phyloP scores from a whole-genome alignment of 2,797 vertebrate genomes.

The Thripadectes ignobilis region DNA sequence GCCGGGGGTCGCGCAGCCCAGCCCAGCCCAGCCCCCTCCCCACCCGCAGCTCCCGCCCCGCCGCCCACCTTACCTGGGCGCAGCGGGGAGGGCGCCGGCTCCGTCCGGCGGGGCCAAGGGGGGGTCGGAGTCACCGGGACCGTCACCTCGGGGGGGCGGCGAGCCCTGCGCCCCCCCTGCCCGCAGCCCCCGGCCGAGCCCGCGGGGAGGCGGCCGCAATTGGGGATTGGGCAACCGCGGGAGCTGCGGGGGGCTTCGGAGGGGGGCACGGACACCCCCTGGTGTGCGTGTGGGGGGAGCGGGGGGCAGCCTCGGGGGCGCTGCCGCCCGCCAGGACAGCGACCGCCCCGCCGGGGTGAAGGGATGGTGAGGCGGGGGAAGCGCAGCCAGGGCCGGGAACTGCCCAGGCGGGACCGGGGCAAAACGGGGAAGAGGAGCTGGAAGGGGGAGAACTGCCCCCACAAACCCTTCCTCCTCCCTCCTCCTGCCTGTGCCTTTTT shows the following conservation, averaged over 20 bases:
- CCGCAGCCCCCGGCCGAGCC: not conserved
- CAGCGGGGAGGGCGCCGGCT: not conserved
- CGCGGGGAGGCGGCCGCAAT: not conserved
- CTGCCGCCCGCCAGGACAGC: not conserved
- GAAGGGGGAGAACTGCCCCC: not conserved
- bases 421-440: not conserved
- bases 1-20: not conserved
- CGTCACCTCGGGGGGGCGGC: not conserved
- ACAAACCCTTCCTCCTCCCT: not conserved
- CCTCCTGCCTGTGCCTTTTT: slow-evolving; percentile 8
- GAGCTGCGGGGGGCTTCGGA: not conserved
- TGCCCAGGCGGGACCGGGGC: not conserved
- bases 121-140: not conserved
- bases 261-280: not conserved
- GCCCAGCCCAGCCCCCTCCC: not conserved
- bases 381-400: not conserved
- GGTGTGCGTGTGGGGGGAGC: not conserved
- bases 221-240: not conserved
- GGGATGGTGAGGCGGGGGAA: not conserved
- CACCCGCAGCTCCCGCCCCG: not conserved
- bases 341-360: not conserved
- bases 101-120: not conserved
- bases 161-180: not conserved
- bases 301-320: not conserved
- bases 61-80: slow-evolving; percentile 20